phyloP scores from a whole-genome alignment of 2,888 invertebrate species.

The Leistus spinibarbis region DNA sequence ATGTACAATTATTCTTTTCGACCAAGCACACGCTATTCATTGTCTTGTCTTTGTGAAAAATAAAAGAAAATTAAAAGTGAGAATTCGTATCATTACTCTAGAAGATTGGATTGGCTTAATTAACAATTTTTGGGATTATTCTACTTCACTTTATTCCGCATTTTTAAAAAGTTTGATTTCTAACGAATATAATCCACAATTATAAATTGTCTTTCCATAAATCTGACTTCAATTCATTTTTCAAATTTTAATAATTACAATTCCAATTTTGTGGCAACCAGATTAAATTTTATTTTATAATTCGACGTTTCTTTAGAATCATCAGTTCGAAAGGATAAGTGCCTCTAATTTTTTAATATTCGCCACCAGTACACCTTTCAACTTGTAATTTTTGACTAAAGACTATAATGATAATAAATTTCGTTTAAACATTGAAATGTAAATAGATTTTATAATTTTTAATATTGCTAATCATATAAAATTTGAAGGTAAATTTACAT shows the following conservation, averaged over 20 bases:
- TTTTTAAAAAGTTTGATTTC: background rate
- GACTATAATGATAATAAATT: too few relatives aligned
- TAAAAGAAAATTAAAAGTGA: conserved; percentile 3
- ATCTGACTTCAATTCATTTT: too few relatives aligned
- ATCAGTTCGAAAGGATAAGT: too few relatives aligned
- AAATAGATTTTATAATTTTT: too few relatives aligned
- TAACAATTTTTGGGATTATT: background rate
- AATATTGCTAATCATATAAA: too few relatives aligned
- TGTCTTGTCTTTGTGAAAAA: conserved; percentile 26
- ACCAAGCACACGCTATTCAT: conserved; percentile 34
- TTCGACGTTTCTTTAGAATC: too few relatives aligned
- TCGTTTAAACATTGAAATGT: too few relatives aligned
- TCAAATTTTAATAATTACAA: background rate
- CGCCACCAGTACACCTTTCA: too few relatives aligned
- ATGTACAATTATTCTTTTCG: conserved; percentile 37
- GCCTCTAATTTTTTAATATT: too few relatives aligned
- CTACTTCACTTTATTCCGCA: background rate
- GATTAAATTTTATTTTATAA: background rate
- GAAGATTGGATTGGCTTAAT: conserved; percentile 32
- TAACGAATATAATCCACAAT: background rate
- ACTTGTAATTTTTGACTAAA: too few relatives aligned
- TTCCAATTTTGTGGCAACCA: background rate
- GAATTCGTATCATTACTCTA: conserved; percentile 16
- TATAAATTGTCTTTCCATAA: too few relatives aligned
- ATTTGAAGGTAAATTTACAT: background rate